phyloP scores from a whole-genome alignment of 1,140 invertebrate species.

The Nebria ingens region DNA sequence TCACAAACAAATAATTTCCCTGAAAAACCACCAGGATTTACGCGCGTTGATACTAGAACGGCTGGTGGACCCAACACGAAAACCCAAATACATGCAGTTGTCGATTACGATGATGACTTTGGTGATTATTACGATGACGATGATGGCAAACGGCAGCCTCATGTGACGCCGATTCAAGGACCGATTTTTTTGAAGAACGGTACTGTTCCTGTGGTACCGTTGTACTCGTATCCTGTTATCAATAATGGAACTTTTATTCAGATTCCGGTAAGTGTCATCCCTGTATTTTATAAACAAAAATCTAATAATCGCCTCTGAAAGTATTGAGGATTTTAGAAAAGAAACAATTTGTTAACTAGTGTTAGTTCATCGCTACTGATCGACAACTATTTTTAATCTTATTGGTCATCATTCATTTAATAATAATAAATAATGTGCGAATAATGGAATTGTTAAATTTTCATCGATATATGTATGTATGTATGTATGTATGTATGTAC shows the following conservation, averaged over 20 bases:
- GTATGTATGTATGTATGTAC: too few species aligned
- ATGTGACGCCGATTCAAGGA: constrained; percentile 68
- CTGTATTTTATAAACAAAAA: too few species aligned
- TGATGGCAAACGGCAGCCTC: constrained; percentile 38
- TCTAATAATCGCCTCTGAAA: neutral
- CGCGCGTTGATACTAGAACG: neutral
- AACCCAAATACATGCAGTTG: constrained; percentile 46
- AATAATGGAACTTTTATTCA: constrained; percentile 76
- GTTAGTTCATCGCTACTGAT: neutral
- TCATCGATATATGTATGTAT: too few species aligned
- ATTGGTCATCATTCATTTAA: too few species aligned
- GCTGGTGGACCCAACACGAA: neutral
- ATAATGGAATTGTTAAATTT: too few species aligned
- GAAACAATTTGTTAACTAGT: neutral
- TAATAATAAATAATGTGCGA: too few species aligned
- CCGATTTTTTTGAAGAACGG: constrained; percentile 71
- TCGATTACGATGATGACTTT: constrained; percentile 51
- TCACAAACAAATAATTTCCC: neutral
- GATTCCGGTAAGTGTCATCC: constrained; percentile 63
- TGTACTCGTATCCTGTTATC: constrained; percentile 68
- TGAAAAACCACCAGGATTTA: constrained; percentile 10
- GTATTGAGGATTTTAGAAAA: too few species aligned
- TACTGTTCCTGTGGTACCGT: constrained; percentile 70
- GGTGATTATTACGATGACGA: constrained; percentile 41
- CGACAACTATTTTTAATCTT: neutral